Base-by-base conservation (phyloP, 2,113 vertebrate species). In the Pipra filicauda region DNA sequence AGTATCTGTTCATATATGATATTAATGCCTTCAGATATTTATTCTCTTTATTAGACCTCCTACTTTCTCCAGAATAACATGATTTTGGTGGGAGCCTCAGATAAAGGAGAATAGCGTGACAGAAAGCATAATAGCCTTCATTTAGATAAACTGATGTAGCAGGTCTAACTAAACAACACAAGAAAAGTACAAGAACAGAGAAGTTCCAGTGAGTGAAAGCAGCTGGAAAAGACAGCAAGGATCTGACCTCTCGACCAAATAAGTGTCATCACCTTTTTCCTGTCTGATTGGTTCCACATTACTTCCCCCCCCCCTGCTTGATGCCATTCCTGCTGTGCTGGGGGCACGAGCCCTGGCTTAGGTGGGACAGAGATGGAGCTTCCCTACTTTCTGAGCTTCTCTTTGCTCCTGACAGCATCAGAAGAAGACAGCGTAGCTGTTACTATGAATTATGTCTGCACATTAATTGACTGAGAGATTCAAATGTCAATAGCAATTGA, bases 291-390 rank as follows among this genome's bases (percentile, higher is more conserved):
- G 7, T 41, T 65, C 82, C 52, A 8, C 1, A 0, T 41, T 37
- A n/a, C 21, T 83, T 48, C n/a, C 48, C 1, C 2, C 1, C 2
- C 22, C 15, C 24, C 35, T 69, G 19, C 28, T 71, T 67, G 33
- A 35, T 73, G 33, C 39, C 0, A 0, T 69, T 75, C 16, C 37
- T 3, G 4, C 28, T 33, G 26, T 28, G 28, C 24, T 0, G 2
- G 33, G 41, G 31, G 17, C 22, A 51, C 23, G 65, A 41, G 22
- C 12, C 23, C 17, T 30, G 43, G 33, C 22, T 65, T 72, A 27
- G 37, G 65, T 12, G n/a, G 23, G 2, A 31, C 0, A 4, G 22
- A 26, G 18, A 14, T 27, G 12, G 70, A 81, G 35, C 28, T 58
- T 14, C 12, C 8, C 31, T 48, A 35, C 15, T 76, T 74, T 46